Base-by-base conservation (phyloP, 1,140 invertebrate species). In the Brachystomella parvula region DNA sequence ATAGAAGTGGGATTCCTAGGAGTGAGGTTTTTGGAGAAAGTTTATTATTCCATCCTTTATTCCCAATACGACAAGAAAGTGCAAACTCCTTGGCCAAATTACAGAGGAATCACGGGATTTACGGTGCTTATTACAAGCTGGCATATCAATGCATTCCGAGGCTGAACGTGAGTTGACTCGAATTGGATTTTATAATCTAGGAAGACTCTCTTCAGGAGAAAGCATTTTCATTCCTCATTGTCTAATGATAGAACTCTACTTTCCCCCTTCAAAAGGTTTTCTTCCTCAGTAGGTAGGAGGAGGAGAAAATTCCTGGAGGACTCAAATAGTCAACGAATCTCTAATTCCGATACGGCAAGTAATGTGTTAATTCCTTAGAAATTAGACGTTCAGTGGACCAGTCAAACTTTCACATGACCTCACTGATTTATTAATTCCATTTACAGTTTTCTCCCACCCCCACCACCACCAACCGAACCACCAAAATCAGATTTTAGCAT, bases 91-190 rank as follows among this genome's bases (percentile, higher is more conserved):
- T 71, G 67, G 69, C 65, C 69, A 73, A 73, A 73, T 73, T 73
- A 73, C 72, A 71, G 57, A 59, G 62, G 72, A 71, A 73, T 73
- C 71, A 70, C 71, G 64, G 71, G 72, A 73, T 73, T 73, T 73
- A 73, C 69, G 72, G 53, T 71, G 67, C 72, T 73, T 73, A 73
- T 73, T 73, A 73, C 72, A 71, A 69, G 72, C 67, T 69, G 69
- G 72, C 69, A 73, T 73, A 73, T 73, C 72, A 73, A 73, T 71
- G 72, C 67, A 71, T 71, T 71, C 71, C 65, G 63, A 67, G 61
- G 68, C 68, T 71, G 68, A 63, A 73, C 71, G 71, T 73, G 71
- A 70, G 66, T 62, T 29, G 71, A 70, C 66, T 72, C 21, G 44
- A 39, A 24, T 53, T 12, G 49, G 49, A 15, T 53, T 53, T 44